Base-by-base conservation (phyloP, 1,140 invertebrate species). In the Cherax quadricarinatus region DNA sequence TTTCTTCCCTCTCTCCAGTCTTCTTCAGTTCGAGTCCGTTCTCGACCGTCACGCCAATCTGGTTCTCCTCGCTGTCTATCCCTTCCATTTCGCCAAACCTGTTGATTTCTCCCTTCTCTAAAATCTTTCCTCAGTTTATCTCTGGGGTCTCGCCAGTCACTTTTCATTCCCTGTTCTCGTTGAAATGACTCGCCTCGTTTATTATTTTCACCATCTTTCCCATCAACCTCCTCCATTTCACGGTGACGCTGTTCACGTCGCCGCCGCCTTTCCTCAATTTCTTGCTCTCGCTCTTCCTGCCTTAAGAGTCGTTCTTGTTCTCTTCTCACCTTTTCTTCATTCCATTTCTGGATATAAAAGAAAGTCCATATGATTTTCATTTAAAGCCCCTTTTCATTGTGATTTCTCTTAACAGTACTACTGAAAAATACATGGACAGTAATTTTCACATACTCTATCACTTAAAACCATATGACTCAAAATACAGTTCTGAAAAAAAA, bases 251-350 rank as follows among this genome's bases (percentile, higher is more conserved):
- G 88, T 79, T 91, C 89, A 57, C 93, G 84, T 57, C 80, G 86
- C 49, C 90, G 88, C n/a, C 92, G 66, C 18, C 92, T 91, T 48
- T 94, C 91, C 70, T 94, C 94, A 75, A 94, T 93, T 62, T 94
- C 94, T 70, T 92, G 89, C 24, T 94, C 93, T 6, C 92, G 81
- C 88, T 94, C 92, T 75, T 93, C 49, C 53, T 96, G 96, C 5
- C 96, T 95, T 89, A 96, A 96, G 91, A 96, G 96, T 51, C 96
- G 95, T 84, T 96, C 96, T 62, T 95, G 95, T 94, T 97, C 96
- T 21, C 96, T 95, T 10, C 96, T 95, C 89, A 96, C 96, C 96
- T 96, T 89, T 96, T 96, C 95, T 97, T 97, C 78, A 96, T 95
- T 95, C 96, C 96, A 95, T 96, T 93, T 66, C 86, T 84, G 14